A percentile compares a stretch with the other conserved stretches of the same genome.
Evolutionary conservation across 1,140 invertebrate species (phyloP).

Genomic region (Diprion similis): DNA sequence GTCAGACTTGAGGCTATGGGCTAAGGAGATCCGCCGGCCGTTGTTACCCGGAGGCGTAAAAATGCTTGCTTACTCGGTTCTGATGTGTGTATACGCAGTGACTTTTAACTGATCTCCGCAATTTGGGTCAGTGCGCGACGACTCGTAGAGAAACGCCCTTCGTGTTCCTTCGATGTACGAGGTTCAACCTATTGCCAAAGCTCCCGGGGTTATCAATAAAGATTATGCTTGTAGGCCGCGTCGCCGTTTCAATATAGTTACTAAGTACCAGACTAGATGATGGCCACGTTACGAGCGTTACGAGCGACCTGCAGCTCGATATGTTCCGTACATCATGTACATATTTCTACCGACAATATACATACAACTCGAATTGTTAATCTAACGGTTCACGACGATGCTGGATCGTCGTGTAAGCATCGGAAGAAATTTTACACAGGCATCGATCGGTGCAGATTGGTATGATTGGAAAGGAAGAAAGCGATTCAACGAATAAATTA

Average conservation of each 20-base stretch:
- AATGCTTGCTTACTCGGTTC: neutral
- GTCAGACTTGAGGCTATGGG: neutral
- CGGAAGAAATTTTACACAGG: no score
- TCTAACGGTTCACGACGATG: no score
- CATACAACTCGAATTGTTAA: no score
- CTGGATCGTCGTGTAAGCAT: no score
- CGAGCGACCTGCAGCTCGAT: no score
- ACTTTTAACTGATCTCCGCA: neutral
- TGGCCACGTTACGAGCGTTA: no score
- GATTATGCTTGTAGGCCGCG: slow-evolving; percentile 8
- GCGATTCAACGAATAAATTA: no score
- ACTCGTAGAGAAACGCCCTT: neutral
- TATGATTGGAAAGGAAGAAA: no score
- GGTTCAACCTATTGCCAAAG: slow-evolving; percentile 10
- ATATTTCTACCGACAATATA: no score
- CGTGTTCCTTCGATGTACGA: neutral
- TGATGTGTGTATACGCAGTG: neutral
- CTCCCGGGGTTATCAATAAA: slow-evolving; percentile 7
- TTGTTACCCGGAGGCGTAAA: neutral
- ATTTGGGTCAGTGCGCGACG: neutral
- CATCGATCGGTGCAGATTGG: no score
- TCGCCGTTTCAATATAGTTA: neutral
- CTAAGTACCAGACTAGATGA: no score
- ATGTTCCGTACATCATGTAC: no score
- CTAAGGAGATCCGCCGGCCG: neutral